These are phyloP conservation scores for Otis tarda DNA, from an alignment of 2,113 vertebrate genomes.

Conservation along the genomic window DNA sequence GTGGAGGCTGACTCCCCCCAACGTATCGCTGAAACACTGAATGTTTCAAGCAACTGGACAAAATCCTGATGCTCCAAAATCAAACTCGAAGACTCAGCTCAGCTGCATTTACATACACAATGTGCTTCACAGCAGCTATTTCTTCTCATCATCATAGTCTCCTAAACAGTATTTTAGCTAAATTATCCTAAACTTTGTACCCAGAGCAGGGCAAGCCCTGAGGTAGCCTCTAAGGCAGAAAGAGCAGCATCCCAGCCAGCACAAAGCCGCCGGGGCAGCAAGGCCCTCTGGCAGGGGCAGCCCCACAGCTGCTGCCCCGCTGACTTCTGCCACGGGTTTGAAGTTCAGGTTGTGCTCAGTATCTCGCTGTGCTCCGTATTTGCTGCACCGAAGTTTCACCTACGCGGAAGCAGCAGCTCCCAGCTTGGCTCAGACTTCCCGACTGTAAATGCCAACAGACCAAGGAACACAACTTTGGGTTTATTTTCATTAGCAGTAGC, in stretches of 20 bases:
- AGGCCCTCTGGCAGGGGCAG: neutral
- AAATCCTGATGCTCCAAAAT: neutral
- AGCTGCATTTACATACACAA: neutral
- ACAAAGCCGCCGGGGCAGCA: neutral
- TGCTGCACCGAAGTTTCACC: neutral
- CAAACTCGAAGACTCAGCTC: neutral
- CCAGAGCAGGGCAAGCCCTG: neutral
- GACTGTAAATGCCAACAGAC: neutral
- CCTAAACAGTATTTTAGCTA: neutral
- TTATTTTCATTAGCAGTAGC: conserved; percentile 42
- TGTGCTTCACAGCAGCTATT: neutral
- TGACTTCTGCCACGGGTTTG: neutral
- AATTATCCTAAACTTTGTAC: neutral
- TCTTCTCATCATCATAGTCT: neutral
- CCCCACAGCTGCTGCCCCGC: rapidly evolving
- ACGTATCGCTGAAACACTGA: neutral
- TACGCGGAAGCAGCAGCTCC: neutral
- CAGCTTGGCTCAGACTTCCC: neutral
- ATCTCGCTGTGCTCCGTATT: neutral
- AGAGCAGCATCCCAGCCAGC: neutral
- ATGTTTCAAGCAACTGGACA: neutral
- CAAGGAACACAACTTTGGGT: neutral
- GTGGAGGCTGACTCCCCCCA: neutral
- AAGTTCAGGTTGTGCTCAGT: neutral
- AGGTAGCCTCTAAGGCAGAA: neutral